These are phyloP conservation scores for Popillia japonica DNA, from an alignment of 1,140 invertebrate genomes.

Conservation along the genomic window DNA sequence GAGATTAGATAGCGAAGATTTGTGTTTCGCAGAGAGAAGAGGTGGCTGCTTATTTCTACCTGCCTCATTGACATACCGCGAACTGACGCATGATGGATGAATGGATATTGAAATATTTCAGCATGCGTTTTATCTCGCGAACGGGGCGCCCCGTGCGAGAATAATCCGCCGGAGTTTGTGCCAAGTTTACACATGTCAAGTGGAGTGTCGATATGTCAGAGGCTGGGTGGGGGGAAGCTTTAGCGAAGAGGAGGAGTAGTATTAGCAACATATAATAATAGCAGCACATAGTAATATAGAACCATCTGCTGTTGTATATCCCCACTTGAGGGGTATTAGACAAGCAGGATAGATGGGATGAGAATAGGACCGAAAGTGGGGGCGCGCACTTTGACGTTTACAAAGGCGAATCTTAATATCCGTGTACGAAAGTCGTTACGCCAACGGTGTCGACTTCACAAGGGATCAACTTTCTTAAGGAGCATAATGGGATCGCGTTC, in stretches of 20 bases:
- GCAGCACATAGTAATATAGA: background rate
- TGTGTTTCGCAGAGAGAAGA: constrained; percentile 17
- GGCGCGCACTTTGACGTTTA: constrained; percentile 53
- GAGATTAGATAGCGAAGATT: constrained; percentile 40
- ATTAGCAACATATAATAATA: background rate
- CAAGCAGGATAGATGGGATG: background rate
- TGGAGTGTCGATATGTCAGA: constrained; percentile 50
- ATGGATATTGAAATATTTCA: constrained; percentile 54
- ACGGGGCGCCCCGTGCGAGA: constrained; percentile 43
- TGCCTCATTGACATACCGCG: constrained; percentile 33
- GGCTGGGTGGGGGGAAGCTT: background rate
- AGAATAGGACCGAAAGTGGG: constrained; percentile 43
- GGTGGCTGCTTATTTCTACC: constrained; percentile 38
- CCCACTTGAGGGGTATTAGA: background rate
- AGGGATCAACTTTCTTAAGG: constrained; percentile 60
- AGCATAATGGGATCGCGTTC: constrained; percentile 61
- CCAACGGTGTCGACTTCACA: constrained; percentile 58
- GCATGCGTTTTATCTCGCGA: constrained; percentile 50
- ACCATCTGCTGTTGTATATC: background rate
- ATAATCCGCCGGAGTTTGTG: constrained; percentile 51
- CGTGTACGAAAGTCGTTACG: constrained; percentile 56
- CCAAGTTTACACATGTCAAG: constrained; percentile 56
- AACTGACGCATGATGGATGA: constrained; percentile 53
- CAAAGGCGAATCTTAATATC: constrained; percentile 59
- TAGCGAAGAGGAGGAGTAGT: background rate